phyloP scores from a whole-genome alignment of 2,888 invertebrate species.

The Ditylenchus weischeri region DNA sequence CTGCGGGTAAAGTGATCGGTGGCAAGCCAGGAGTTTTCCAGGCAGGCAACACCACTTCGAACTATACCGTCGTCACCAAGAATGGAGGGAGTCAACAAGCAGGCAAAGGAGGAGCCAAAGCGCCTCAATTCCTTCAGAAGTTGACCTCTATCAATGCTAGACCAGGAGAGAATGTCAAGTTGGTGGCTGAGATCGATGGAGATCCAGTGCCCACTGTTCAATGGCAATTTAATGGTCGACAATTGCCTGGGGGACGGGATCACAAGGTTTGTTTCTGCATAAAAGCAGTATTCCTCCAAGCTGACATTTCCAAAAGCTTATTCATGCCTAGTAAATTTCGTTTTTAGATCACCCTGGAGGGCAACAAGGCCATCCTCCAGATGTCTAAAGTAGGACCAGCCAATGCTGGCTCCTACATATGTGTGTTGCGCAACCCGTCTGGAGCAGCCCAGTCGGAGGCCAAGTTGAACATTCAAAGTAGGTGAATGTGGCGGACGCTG shows the following conservation, averaged over 20 bases:
- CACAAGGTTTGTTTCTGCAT: constrained; percentile 27
- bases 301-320: too few species aligned
- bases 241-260: constrained; percentile 32
- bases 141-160: constrained; percentile 52
- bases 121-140: constrained; percentile 53
- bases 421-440: constrained; percentile 48
- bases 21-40: constrained; percentile 23
- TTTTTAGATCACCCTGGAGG: constrained; percentile 49
- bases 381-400: constrained; percentile 48
- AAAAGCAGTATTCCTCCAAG: too few species aligned
- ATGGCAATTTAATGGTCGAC: constrained; percentile 55
- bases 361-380: constrained; percentile 51
- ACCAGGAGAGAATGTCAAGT: constrained; percentile 51
- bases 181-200: constrained; percentile 52
- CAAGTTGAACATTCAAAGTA: constrained; percentile 51
- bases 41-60: background rate
- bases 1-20: constrained; percentile 28
- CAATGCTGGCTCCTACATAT: constrained; percentile 53
- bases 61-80: background rate
- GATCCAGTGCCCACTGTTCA: constrained; percentile 52
- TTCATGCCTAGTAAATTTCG: too few species aligned
- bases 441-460: constrained; percentile 55
- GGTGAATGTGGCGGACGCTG: constrained; percentile 26
- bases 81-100: constrained; percentile 14
- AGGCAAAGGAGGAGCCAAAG: constrained; percentile 30